A percentile compares a stretch with the other conserved stretches of the same genome.
Evolutionary conservation across 2,888 invertebrate species (phyloP).

Genomic region (Parnassius orleans): DNA sequence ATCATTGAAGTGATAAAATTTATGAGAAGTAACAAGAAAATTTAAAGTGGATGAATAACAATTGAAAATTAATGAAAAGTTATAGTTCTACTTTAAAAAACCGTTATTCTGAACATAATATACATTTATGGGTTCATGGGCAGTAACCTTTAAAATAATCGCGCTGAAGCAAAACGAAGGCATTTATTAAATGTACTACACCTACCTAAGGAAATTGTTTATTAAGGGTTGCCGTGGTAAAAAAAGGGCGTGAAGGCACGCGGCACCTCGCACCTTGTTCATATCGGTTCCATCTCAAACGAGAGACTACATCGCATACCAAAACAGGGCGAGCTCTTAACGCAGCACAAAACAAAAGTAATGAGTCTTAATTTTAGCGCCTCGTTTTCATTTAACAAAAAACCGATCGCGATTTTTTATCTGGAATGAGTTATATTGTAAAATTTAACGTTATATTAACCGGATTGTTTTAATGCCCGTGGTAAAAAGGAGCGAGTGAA

Average conservation of each 20-base stretch:
- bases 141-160: constrained; percentile 8
- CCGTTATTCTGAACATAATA: neutral
- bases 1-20: no score
- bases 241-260: constrained; percentile 63
- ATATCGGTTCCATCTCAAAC: constrained; percentile 65
- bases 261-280: constrained; percentile 49
- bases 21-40: no score
- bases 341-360: constrained; percentile 34
- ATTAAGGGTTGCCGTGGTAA: constrained; percentile 37
- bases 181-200: constrained; percentile 27
- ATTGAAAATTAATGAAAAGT: neutral
- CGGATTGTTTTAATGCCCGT: constrained; percentile 19
- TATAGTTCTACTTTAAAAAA: neutral
- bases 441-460: constrained; percentile 24
- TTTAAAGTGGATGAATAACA: neutral
- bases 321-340: constrained; percentile 41
- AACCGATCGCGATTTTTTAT: constrained; percentile 22
- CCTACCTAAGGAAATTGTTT: constrained; percentile 28
- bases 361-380: constrained; percentile 32
- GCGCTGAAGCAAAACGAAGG: constrained; percentile 15
- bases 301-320: constrained; percentile 60
- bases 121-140: no score
- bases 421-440: constrained; percentile 23
- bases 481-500: constrained; percentile 15
- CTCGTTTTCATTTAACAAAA: constrained; percentile 28